Evolutionary conservation across 2,888 invertebrate species (phyloP).

Genomic region (Drosophila affinis): DNA sequence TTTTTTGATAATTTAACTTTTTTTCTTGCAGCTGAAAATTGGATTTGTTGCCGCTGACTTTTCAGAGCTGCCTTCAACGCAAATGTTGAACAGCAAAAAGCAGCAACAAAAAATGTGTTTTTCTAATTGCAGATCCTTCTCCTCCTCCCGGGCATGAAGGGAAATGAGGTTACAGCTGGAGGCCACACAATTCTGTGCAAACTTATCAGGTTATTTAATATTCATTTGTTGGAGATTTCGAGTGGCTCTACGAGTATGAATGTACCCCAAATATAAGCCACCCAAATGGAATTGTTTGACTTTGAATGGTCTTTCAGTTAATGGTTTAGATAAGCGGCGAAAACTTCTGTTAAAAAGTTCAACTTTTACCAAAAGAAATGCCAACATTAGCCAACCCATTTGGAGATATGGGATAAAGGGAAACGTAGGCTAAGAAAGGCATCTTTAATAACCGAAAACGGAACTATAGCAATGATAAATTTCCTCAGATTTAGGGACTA

Average conservation of each 20-base stretch:
- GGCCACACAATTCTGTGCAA: constrained; percentile 22
- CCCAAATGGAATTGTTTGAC: constrained; percentile 7
- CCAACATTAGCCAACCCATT: constrained; percentile 7
- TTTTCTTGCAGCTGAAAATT: constrained; percentile 41
- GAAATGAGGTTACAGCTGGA: neutral
- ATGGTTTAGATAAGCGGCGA: constrained; percentile 24
- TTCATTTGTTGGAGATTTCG: constrained; percentile 28
- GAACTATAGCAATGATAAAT: too few relatives aligned
- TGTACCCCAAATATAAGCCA: neutral
- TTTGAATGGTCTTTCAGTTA: constrained; percentile 21
- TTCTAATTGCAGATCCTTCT: constrained; percentile 35
- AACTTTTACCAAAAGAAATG: constrained; percentile 10
- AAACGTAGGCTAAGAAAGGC: neutral
- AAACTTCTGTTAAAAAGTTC: constrained; percentile 12
- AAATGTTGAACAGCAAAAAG: constrained; percentile 26
- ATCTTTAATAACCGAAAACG: neutral
- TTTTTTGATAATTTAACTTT: constrained; percentile 62
- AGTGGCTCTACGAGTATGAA: neutral
- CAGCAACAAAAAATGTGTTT: constrained; percentile 24
- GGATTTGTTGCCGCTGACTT: constrained; percentile 50
- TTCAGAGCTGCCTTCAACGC: constrained; percentile 34
- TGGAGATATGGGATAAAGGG: neutral
- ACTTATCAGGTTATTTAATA: constrained; percentile 44
- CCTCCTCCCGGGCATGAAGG: neutral
- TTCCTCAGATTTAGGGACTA: too few relatives aligned